Percentiles rank a stretch among this genome's conserved stretches.
These are phyloP conservation scores for Brachionus asplanchnoidis DNA, from an alignment of 1,140 invertebrate species.

Conservation along the genomic window DNA sequence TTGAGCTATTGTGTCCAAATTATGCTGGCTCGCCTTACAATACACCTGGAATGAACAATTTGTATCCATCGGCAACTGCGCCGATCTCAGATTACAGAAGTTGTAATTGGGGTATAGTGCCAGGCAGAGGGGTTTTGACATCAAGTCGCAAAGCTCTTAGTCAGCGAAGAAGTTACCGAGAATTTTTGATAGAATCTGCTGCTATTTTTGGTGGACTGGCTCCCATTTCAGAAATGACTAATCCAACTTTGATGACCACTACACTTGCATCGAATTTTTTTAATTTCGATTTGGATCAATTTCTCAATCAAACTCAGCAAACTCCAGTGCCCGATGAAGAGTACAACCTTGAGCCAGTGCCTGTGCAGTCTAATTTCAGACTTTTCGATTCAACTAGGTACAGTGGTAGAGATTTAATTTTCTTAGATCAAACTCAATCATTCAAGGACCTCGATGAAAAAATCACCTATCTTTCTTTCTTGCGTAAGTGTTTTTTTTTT, in stretches of 20 bases:
- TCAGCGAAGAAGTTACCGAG: neutral
- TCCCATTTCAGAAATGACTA: neutral
- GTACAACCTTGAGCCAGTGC: neutral
- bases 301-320: neutral
- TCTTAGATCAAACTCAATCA: conserved; percentile 51
- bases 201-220: neutral
- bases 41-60: neutral
- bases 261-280: neutral
- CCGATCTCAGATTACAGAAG: conserved; percentile 65
- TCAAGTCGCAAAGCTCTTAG: conserved; percentile 21
- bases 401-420: conserved; percentile 49
- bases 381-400: conserved; percentile 44
- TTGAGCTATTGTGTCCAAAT: conserved; percentile 86
- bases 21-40: conserved; percentile 66
- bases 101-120: conserved; percentile 85
- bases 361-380: conserved; percentile 40
- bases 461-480: conserved; percentile 27
- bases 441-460: conserved; percentile 48
- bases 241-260: neutral
- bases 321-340: neutral
- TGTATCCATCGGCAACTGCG: neutral
- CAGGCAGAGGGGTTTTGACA: conserved; percentile 80
- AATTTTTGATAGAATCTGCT: conserved; percentile 24
- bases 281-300: conserved; percentile 5
- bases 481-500: neutral